Evolutionary conservation across 2,113 vertebrate genomes (phyloP), one percentile per base, ranked within the genome.

Genomic region (Entosphenus tridentatus): DNA sequence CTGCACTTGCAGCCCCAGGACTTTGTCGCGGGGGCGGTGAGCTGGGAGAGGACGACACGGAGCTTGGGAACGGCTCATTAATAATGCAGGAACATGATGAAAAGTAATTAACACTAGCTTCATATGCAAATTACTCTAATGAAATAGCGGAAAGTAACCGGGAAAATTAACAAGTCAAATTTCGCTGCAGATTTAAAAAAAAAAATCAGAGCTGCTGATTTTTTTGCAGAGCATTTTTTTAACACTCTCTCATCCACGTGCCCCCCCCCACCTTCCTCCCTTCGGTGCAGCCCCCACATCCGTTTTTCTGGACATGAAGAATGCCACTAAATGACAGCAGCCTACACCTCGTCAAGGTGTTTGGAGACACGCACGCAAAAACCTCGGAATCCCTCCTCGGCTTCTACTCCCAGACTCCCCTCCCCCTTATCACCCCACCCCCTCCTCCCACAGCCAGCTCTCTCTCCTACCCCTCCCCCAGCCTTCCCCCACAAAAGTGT

Each of bases 81-180:
- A 65, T 85, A 86, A 82, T 82, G 84, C 84, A 84, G 83, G 82
- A 83, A 83, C 83, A 87, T 86, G 85, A 88, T 87, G 84, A 87
- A 84, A 84, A 86, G 85, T 87, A 84, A 87, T 88, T 87, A 87
- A 87, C 82, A 86, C 83, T 81, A 82, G 83, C 82, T 85, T 85
- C 81, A 83, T 86, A 85, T 87, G 85, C 86, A 86, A 87, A 87
- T 85, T 84, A 81, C 83, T 83, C 87, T 89, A 88, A 93, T 89
- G 87, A 93, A 83, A 86, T 87, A 86, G 83, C 87, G 89, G 85
- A 83, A 83, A 91, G 86, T 89, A 87, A 89, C 89, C 87, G 86
- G 88, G 86, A 87, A 89, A 93, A 93, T 95, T 92, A 95, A 95
- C 85, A 87, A 87, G 87, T 92, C 86, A 89, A 88, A 93, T 92